Base-by-base conservation (phyloP, 2,797 vertebrate species). In the Coendou prehensilis region DNA sequence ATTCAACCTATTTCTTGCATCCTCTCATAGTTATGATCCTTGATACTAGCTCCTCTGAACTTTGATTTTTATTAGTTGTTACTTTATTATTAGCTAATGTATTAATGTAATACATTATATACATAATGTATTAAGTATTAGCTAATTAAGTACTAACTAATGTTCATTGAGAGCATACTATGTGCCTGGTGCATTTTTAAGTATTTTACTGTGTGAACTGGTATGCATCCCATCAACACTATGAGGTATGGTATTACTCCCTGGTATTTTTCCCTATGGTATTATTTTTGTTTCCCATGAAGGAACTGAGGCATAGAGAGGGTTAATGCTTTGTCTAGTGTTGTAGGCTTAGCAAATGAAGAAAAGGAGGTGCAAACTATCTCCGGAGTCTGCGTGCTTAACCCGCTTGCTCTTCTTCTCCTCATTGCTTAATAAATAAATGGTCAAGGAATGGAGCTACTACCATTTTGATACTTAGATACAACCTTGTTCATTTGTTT, bases 241-340 rank as follows among this genome's bases (percentile, higher is more conserved):
- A 5, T 63, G 67, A 83, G n/a, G 17, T 33, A 47, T 52, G 28
- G 75, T 52, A 69, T 69, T 14, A 73, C 11, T 73, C 71, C 41
- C 37, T 45, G 37, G n/a, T 73, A 37, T 18, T 37, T 69, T 69
- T 37, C n/a, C 15, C 56, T 61, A 17, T 86, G 67, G 28, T 75
- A 88, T 26, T 81, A 26, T 71, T 93, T 88, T 93, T 75, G 59
- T 56, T 88, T 93, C 18, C 57, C 28, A 93, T 28, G 89, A 89
- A 57, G 28, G 63, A 93, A 75, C 52, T 64, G 78, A 89, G 14
- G 57, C 47, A 82, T 22, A 76, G 37, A 41, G 22, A 78, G 71
- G 3, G 33, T 69, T 15, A n/a, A n/a, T 69, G 18, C 33, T 84
- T 84, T 78, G 63, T 61, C 26, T 59, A 86, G 59, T 41, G 41